Evolutionary conservation across 2,797 vertebrate genomes (phyloP).

Genomic region (Enteromius anoplus): DNA sequence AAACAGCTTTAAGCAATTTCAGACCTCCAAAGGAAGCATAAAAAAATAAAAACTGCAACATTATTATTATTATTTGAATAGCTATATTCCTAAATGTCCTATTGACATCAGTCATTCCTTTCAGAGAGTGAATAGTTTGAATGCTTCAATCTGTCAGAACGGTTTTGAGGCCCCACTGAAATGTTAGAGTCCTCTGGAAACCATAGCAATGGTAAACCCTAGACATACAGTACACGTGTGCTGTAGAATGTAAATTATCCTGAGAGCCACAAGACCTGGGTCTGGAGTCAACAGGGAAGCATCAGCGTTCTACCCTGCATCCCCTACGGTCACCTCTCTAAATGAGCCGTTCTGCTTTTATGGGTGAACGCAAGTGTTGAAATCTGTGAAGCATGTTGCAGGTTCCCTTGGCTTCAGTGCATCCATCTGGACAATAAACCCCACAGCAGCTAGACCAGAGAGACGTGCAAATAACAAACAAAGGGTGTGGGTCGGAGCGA

Average conservation of each 20-base stretch:
- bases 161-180: conserved; percentile 57
- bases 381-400: conserved; percentile 65
- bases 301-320: conserved; percentile 56
- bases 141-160: conserved; percentile 46
- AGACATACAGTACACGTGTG: conserved; percentile 62
- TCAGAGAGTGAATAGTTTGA: conserved; percentile 40
- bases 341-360: conserved; percentile 69
- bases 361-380: conserved; percentile 74
- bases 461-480: conserved; percentile 59
- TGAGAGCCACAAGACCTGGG: conserved; percentile 56
- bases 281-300: conserved; percentile 59
- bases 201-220: conserved; percentile 63
- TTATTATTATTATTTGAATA: conserved; percentile 16
- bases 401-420: conserved; percentile 71
- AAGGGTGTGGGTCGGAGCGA: conserved; percentile 50
- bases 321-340: conserved; percentile 69
- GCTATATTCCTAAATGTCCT: conserved; percentile 25
- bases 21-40: conserved; percentile 26
- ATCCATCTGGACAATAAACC: conserved; percentile 77
- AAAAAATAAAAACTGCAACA: not conserved
- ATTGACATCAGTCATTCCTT: conserved; percentile 34
- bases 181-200: conserved; percentile 53
- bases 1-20: conserved; percentile 33
- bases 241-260: conserved; percentile 66
- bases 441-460: conserved; percentile 44